Conservation (phyloP, 1,140 invertebrate genomes). For the Drosophila repleta region DNA sequence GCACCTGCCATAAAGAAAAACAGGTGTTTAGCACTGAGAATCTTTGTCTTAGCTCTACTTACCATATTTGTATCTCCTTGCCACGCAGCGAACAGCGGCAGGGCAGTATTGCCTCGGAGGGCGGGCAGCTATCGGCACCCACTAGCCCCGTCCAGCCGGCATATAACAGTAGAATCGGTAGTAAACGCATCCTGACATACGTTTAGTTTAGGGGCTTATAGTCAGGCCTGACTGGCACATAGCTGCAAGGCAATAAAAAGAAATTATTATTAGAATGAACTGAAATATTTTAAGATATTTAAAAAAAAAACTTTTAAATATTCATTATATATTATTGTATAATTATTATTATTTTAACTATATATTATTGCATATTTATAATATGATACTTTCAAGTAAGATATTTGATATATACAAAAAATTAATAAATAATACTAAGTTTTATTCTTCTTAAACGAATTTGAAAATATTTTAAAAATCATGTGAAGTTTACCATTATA, state of each 20-base stretch:
- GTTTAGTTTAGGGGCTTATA: constrained; percentile 24
- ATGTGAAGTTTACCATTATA: too few species aligned
- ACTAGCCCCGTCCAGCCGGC: constrained; percentile 26
- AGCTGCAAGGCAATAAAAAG: constrained; percentile 21
- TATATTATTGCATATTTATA: not conserved
- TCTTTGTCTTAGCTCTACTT: not conserved
- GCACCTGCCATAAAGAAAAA: constrained; percentile 90
- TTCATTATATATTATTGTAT: too few species aligned
- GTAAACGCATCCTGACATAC: constrained; percentile 21
- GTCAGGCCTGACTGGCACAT: constrained; percentile 32
- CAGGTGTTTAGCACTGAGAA: not conserved
- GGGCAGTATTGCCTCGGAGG: constrained; percentile 84
- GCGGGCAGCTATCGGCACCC: constrained; percentile 83
- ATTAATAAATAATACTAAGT: too few species aligned
- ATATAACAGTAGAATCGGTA: constrained; percentile 47
- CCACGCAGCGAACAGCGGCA: constrained; percentile 84
- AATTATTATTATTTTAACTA: too few species aligned
- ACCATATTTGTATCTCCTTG: constrained; percentile 85
- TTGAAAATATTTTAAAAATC: too few species aligned
- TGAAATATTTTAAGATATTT: too few species aligned
- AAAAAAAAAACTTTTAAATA: too few species aligned
- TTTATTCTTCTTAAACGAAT: too few species aligned
- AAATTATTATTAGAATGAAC: not conserved
- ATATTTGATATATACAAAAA: too few species aligned
- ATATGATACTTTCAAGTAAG: too few species aligned